These are phyloP conservation scores for Rhynchomys soricoides DNA, from an alignment of 2,113 vertebrate species.

Conservation along the genomic window DNA sequence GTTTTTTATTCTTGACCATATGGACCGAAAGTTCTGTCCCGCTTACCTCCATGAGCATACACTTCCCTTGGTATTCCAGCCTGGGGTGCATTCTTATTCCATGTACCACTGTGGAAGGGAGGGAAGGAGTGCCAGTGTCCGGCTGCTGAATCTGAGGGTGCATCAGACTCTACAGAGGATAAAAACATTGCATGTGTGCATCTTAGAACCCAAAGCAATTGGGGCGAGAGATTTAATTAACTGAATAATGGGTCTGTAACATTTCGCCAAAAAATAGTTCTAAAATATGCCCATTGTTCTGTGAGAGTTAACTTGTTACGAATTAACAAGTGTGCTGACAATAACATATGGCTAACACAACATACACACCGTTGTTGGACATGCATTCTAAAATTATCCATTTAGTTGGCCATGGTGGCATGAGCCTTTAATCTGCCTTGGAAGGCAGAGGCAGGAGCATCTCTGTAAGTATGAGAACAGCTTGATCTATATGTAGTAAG, in stretches of 20 bases:
- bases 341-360: not conserved
- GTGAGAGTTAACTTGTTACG: not conserved
- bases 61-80: not conserved
- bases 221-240: not conserved
- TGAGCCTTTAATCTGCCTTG: not conserved
- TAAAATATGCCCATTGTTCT: not conserved
- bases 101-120: not conserved
- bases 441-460: not conserved
- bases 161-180: not conserved
- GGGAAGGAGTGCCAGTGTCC: not conserved
- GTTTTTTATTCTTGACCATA: not conserved
- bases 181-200: too few relatives aligned
- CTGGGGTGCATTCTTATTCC: not conserved
- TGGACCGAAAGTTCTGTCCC: accelerated
- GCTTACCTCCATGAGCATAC: accelerated
- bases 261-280: constrained; percentile 7
- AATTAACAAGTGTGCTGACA: not conserved
- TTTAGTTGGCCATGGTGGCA: not conserved
- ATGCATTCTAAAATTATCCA: not conserved
- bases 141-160: not conserved
- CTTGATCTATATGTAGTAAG: not conserved
- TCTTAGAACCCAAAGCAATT: not conserved
- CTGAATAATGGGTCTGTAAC: not conserved
- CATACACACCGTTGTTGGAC: too few relatives aligned
- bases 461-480: not conserved